Evolutionary conservation across 2,113 vertebrate genomes (phyloP), one percentile per base, ranked within the genome.

Genomic region (Puntigrus tetrazona): DNA sequence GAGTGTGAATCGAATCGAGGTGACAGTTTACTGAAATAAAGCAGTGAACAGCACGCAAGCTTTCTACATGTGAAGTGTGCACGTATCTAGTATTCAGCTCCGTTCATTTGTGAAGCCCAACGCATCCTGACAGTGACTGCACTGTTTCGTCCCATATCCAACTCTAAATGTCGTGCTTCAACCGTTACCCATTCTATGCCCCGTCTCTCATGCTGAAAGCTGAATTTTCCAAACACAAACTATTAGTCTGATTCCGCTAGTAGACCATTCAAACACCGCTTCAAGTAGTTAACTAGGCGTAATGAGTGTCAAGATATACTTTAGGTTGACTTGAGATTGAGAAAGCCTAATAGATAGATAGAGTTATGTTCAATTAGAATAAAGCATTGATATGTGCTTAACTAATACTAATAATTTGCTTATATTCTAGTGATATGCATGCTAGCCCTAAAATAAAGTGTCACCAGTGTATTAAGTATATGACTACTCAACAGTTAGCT

Each of bases 1-100:
- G 20, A 25, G 69, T 18, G 45, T 63, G 25, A 85, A 86, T 79
- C 7, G 36, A 52, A 59, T 27, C n/a, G 45, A 61, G 31, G 63
- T 69, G 52, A 75, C n/a, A 20, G 8, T 67, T 81, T 43, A 47
- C n/a, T 31, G 20, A 29, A 29, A 34, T 67, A 67, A 29, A 47
- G 59, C 18, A 25, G 45, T 81, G 4, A 43, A 80, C 50, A 25
- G 22, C 55, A 59, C 18, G 14, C 18, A 50, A 50, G 16, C 47
- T 50, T 18, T 18, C 47, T 50, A 50, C 16, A 18, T 18, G 5
- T 25, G n/a, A n/a, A 59, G 22, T 59, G 55, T 25, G 55, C 55
- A 11, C 1, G 9, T 67, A 31, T 67, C 29, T 20, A 50, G 47
- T 50, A 18, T 67, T 67, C 29, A 34, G 63, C 63, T 31, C 14